Percentiles rank a stretch among this genome's conserved stretches.
phyloP scores from a whole-genome alignment of 2,113 vertebrate species.

The Tragulus kanchil region DNA sequence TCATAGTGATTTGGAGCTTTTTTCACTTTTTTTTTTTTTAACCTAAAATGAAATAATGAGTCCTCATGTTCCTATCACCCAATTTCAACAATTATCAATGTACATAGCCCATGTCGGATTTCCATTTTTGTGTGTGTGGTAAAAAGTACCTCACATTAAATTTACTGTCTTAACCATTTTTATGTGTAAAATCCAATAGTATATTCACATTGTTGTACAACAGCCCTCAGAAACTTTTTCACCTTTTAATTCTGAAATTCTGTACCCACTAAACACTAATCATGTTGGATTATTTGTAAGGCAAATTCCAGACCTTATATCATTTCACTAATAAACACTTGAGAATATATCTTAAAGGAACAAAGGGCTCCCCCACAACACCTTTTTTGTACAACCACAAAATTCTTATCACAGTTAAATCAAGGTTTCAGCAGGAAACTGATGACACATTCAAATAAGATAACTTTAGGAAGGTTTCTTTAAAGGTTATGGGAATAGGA shows the following conservation, averaged over 20 bases:
- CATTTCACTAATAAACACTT: constrained; percentile 33
- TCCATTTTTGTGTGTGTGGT: not conserved
- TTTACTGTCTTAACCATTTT: not conserved
- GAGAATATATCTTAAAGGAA: not conserved
- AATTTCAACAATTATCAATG: constrained; percentile 4
- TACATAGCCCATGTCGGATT: not conserved
- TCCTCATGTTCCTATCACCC: not conserved
- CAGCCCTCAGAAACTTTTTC: not conserved
- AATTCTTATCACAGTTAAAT: not conserved
- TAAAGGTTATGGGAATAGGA: not conserved
- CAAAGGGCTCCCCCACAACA: not conserved
- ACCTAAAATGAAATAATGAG: constrained; percentile 9
- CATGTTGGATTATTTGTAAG: constrained; percentile 52
- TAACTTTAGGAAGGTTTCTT: not conserved
- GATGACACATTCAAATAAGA: not conserved
- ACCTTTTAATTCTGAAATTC: not conserved
- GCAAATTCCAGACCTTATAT: not conserved
- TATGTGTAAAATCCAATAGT: not conserved
- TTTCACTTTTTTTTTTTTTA: not conserved
- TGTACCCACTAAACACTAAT: not conserved
- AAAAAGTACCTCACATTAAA: not conserved
- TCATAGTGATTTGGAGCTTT: not conserved
- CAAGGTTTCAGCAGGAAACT: constrained; percentile 29
- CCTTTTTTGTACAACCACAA: not conserved
- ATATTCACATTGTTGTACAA: constrained; percentile 34